Evolutionary conservation across 2,797 vertebrate genomes (phyloP).

Genomic region (Vultur gryphus): DNA sequence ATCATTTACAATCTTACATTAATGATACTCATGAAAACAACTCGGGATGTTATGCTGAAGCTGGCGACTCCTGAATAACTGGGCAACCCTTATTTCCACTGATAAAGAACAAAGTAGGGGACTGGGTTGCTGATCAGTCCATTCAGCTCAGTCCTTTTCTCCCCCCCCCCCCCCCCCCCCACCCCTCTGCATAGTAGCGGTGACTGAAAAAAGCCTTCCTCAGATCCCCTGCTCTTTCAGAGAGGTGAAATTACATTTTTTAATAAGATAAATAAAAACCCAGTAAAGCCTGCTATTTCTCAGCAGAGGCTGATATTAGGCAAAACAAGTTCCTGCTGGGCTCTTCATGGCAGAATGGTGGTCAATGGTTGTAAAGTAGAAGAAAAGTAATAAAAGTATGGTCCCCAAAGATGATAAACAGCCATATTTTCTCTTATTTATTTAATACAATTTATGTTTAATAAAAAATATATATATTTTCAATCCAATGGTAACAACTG

Average conservation of each 20-base stretch:
- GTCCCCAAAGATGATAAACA: neutral
- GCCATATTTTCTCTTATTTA: neutral
- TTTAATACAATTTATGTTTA: neutral
- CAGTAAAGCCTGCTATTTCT: neutral
- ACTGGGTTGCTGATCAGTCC: neutral
- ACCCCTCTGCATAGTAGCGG: neutral
- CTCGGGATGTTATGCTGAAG: neutral
- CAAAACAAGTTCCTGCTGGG: neutral
- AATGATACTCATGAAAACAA: neutral
- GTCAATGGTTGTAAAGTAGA: neutral
- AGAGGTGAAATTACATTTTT: neutral
- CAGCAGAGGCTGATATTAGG: neutral
- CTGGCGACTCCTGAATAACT: neutral
- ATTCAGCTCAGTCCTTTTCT: no score
- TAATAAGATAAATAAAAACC: neutral
- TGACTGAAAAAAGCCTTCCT: neutral
- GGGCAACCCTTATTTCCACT: neutral
- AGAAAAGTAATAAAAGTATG: neutral
- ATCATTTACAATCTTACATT: neutral
- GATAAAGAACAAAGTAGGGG: neutral
- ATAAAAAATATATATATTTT: neutral
- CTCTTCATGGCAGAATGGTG: neutral
- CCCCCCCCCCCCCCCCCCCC: no score
- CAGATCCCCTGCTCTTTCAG: neutral
- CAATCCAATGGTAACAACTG: neutral